phyloP scores from a whole-genome alignment of 2,113 vertebrate species.

The Corapipo altera region DNA sequence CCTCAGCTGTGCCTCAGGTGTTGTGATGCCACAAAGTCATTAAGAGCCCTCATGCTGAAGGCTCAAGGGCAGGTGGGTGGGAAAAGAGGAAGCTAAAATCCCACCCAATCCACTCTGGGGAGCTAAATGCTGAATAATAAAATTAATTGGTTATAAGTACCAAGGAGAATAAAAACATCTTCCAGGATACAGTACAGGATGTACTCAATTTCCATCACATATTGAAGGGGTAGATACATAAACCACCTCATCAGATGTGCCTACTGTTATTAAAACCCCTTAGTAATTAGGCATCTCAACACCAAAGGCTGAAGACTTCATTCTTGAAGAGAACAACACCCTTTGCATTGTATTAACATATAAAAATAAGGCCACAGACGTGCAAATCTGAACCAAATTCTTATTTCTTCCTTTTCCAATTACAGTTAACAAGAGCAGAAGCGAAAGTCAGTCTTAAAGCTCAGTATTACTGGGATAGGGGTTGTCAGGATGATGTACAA shows the following conservation, averaged over 20 bases:
- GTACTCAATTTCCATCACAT: background rate
- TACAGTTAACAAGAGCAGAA: background rate
- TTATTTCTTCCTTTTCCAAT: background rate
- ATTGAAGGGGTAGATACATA: background rate
- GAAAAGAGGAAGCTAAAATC: conserved; percentile 8
- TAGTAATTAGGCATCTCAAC: background rate
- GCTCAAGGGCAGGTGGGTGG: background rate
- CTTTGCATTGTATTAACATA: background rate
- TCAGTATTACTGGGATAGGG: background rate
- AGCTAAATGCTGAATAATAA: background rate
- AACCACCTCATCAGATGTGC: background rate
- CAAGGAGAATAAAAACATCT: background rate
- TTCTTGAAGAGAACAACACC: background rate
- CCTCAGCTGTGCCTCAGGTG: conserved; percentile 18
- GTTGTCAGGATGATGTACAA: background rate
- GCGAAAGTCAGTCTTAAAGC: background rate
- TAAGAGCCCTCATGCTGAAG: background rate
- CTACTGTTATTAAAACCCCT: background rate
- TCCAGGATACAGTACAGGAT: background rate
- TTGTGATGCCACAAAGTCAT: conserved; percentile 4
- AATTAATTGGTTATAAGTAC: background rate
- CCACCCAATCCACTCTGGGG: background rate
- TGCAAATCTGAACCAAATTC: background rate
- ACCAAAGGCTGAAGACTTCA: background rate
- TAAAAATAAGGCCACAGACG: background rate